phyloP scores from a whole-genome alignment of 2,113 vertebrate species.

The Tauraco erythrolophus region DNA sequence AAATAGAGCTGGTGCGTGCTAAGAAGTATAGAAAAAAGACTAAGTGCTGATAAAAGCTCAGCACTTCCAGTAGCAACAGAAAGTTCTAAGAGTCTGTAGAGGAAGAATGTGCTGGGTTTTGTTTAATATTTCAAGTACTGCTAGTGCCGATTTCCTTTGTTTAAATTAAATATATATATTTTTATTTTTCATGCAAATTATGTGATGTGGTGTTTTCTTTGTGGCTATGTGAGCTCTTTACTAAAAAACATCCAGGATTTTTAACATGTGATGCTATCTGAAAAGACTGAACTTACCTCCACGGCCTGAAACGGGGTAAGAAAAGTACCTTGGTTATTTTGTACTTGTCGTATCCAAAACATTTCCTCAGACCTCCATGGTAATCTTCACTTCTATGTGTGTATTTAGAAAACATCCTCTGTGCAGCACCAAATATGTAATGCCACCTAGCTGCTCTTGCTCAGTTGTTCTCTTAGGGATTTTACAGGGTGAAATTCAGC shows the following conservation, averaged over 20 bases:
- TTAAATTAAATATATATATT: neutral
- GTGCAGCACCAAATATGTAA: neutral
- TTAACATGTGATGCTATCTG: neutral
- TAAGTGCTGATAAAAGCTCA: neutral
- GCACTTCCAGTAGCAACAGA: neutral
- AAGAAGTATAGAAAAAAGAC: neutral
- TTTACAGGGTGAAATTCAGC: constrained; percentile 4
- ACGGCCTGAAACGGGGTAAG: neutral
- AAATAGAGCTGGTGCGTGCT: neutral
- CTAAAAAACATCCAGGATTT: neutral
- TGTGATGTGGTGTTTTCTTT: neutral
- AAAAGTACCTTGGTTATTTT: neutral
- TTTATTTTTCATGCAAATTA: neutral
- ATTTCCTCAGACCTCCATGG: neutral
- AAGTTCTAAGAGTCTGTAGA: neutral
- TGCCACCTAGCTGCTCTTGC: neutral
- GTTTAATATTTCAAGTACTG: neutral
- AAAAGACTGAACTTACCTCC: neutral
- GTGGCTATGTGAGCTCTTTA: neutral
- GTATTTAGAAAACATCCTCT: neutral
- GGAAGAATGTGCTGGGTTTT: neutral
- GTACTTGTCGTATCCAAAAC: neutral
- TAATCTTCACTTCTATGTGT: neutral
- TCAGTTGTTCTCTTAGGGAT: neutral
- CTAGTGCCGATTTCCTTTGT: neutral